Conservation (phyloP, 2,113 vertebrate genomes). For the Caretta caretta region DNA sequence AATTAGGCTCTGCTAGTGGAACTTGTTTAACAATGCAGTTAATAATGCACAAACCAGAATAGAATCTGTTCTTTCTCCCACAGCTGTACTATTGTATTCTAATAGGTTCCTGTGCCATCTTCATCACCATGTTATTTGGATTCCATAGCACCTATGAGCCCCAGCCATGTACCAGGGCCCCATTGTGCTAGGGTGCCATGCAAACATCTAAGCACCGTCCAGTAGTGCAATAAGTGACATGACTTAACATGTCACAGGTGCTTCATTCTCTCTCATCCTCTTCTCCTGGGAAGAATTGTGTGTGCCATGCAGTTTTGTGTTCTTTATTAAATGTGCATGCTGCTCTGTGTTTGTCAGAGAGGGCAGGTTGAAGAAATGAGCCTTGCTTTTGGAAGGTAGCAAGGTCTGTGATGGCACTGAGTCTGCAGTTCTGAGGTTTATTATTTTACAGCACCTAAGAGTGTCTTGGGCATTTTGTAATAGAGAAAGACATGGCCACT, state of each 20-base stretch:
- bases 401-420: not conserved
- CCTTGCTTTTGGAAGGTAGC: not conserved
- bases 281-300: not conserved
- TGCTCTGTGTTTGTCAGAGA: not conserved
- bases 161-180: not conserved
- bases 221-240: not conserved
- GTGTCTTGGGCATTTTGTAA: not conserved
- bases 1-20: not conserved
- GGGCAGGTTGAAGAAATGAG: not conserved
- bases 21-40: not conserved
- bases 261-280: not conserved
- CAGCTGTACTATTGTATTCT: not conserved
- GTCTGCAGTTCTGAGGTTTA: not conserved
- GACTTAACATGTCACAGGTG: not conserved
- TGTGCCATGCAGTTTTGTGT: not conserved
- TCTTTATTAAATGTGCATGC: not conserved
- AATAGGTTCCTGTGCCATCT: not conserved
- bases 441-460: not conserved
- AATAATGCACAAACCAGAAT: not conserved
- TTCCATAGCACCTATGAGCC: not conserved
- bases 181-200: not conserved
- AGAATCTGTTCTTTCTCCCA: not conserved
- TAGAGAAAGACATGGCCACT: not conserved
- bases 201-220: not conserved
- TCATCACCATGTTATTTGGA: not conserved